phyloP scores from a whole-genome alignment of 2,888 invertebrate species.

The Sialis lutaria region DNA sequence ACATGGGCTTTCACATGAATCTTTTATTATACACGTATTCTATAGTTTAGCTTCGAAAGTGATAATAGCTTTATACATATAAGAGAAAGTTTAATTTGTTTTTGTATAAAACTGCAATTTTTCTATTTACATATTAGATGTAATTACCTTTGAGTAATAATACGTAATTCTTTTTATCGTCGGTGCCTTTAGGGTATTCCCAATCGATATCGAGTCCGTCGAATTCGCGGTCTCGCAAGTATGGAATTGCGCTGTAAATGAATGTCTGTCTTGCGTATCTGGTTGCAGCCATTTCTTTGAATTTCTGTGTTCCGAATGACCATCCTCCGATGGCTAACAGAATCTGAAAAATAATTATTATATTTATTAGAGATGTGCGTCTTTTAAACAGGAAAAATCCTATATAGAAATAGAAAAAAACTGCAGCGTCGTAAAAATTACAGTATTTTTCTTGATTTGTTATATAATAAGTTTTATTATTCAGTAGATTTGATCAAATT shows the following conservation, averaged over 20 bases:
- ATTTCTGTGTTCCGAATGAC: constrained; percentile 94
- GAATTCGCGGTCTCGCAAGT: constrained; percentile 69
- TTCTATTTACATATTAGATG: neutral
- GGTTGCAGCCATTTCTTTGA: constrained; percentile 79
- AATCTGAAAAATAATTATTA: neutral
- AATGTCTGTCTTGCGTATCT: constrained; percentile 82
- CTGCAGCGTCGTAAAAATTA: too few species aligned
- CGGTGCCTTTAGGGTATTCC: constrained; percentile 86
- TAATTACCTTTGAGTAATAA: constrained; percentile 62
- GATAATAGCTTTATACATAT: too few species aligned
- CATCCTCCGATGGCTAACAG: constrained; percentile 91
- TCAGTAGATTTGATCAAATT: too few species aligned
- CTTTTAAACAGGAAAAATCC: too few species aligned
- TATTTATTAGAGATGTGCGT: too few species aligned
- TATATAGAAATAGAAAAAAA: too few species aligned
- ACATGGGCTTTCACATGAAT: too few species aligned
- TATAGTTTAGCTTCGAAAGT: too few species aligned
- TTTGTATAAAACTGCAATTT: neutral
- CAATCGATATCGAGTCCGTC: constrained; percentile 81
- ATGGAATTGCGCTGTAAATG: constrained; percentile 85
- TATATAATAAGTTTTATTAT: too few species aligned
- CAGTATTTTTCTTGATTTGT: too few species aligned
- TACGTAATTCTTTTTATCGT: constrained; percentile 89
- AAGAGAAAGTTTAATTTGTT: neutral
- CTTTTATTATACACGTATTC: too few species aligned